A percentile compares a stretch with the other conserved stretches of the same genome.
phyloP scores from a whole-genome alignment of 2,113 vertebrate species.

The Oxygymnocypris stewartii region DNA sequence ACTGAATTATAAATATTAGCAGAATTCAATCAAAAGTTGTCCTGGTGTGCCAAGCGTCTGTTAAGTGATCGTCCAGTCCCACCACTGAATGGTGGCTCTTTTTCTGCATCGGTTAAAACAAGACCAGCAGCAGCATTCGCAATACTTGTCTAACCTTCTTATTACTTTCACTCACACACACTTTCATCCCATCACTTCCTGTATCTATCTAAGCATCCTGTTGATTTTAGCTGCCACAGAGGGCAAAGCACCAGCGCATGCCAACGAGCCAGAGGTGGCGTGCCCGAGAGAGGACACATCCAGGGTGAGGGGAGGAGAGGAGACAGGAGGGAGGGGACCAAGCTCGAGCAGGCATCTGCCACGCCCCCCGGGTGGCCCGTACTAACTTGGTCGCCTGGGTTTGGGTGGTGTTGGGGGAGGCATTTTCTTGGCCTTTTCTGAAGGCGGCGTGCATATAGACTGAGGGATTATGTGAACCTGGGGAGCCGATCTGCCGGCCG shows the following conservation, averaged over 20 bases:
- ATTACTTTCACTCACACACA: not conserved
- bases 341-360: slow-evolving; percentile 67
- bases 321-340: slow-evolving; percentile 45
- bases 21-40: not conserved
- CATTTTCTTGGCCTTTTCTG: slow-evolving; percentile 78
- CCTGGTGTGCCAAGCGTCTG: slow-evolving; percentile 42
- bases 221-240: slow-evolving; percentile 53
- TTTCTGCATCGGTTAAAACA: slow-evolving; percentile 30
- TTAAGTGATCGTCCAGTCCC: slow-evolving; percentile 57
- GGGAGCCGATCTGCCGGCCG: slow-evolving; percentile 65
- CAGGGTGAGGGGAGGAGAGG: not conserved
- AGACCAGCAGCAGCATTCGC: slow-evolving; percentile 18
- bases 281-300: slow-evolving; percentile 31
- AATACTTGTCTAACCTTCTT: slow-evolving; percentile 5
- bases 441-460: slow-evolving; percentile 73
- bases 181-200: slow-evolving; percentile 34
- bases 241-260: slow-evolving; percentile 71
- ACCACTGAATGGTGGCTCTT: slow-evolving; percentile 12
- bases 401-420: slow-evolving; percentile 82
- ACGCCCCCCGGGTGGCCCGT: slow-evolving; percentile 64
- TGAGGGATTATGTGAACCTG: slow-evolving; percentile 74
- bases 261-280: slow-evolving; percentile 58
- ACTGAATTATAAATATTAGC: slow-evolving; percentile 19
- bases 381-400: slow-evolving; percentile 83
- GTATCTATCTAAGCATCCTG: slow-evolving; percentile 49